Conservation (phyloP, 2,797 vertebrate species). For the Spheniscus humboldti region DNA sequence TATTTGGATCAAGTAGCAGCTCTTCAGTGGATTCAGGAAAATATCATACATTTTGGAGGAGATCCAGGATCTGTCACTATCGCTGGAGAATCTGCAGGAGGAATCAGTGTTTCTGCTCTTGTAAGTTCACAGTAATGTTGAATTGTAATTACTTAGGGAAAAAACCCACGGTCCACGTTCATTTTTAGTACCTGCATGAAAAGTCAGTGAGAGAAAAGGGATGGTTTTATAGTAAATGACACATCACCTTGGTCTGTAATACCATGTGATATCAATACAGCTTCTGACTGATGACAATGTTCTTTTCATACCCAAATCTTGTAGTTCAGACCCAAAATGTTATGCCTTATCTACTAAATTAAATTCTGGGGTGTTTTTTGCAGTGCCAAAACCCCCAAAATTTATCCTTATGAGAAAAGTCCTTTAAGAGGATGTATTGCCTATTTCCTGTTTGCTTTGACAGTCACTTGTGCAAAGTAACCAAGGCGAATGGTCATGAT, state of each 20-base stretch:
- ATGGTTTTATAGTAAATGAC: not conserved
- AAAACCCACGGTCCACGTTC: fast-evolving
- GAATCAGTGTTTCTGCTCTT: conserved; percentile 81
- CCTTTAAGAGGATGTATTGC: not conserved
- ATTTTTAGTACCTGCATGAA: not conserved
- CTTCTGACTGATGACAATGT: not conserved
- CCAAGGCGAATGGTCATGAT: fast-evolving
- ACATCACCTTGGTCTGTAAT: not conserved
- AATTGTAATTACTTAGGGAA: not conserved
- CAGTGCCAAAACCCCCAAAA: fast-evolving
- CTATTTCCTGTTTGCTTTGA: not conserved
- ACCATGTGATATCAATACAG: not conserved
- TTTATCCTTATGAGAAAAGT: not conserved
- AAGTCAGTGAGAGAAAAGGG: not conserved
- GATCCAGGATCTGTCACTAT: conserved; percentile 81
- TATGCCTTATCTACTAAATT: not conserved
- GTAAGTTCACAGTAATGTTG: conserved; percentile 60
- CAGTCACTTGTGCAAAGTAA: not conserved
- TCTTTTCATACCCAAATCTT: not conserved
- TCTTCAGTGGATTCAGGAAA: conserved; percentile 85
- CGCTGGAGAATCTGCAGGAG: conserved; percentile 85
- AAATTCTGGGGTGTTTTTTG: not conserved
- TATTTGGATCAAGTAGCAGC: conserved; percentile 87
- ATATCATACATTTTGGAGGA: conserved; percentile 83
- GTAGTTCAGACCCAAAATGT: not conserved